These are phyloP conservation scores for Mesitornis unicolor DNA, from an alignment of 2,113 vertebrate genomes.

Conservation along the genomic window DNA sequence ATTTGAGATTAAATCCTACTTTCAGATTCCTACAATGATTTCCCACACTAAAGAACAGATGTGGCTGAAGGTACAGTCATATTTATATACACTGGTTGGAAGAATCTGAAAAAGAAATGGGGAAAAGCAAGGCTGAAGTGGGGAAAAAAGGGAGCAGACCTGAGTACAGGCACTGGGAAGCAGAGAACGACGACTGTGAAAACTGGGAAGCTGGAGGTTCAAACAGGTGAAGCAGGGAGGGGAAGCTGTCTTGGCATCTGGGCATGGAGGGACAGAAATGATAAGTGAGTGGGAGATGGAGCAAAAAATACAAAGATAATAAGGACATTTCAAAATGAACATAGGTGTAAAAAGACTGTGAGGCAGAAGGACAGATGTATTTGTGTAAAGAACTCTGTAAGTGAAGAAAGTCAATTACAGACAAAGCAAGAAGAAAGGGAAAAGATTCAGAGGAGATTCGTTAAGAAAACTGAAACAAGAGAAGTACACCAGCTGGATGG, in stretches of 20 bases:
- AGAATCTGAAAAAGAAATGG: background rate
- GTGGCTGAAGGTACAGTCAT: background rate
- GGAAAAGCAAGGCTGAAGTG: background rate
- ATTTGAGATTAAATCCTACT: background rate
- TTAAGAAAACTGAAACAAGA: background rate
- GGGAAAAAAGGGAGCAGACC: background rate
- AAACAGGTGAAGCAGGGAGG: background rate
- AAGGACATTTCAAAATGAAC: background rate
- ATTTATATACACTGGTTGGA: background rate
- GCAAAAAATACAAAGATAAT: background rate
- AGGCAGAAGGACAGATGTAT: background rate
- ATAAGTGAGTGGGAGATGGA: background rate
- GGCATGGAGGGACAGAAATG: background rate
- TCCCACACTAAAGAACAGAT: background rate
- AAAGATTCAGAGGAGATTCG: background rate
- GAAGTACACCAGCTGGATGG: background rate
- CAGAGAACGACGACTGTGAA: background rate
- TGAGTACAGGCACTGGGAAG: background rate
- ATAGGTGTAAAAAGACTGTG: background rate
- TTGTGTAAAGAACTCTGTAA: background rate
- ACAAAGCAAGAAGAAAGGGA: background rate
- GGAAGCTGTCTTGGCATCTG: background rate
- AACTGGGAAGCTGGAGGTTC: background rate
- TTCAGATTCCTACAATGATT: background rate
- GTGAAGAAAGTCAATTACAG: background rate